These are phyloP conservation scores for Dicaeum eximium DNA, from an alignment of 2,113 vertebrate genomes.

Conservation along the genomic window DNA sequence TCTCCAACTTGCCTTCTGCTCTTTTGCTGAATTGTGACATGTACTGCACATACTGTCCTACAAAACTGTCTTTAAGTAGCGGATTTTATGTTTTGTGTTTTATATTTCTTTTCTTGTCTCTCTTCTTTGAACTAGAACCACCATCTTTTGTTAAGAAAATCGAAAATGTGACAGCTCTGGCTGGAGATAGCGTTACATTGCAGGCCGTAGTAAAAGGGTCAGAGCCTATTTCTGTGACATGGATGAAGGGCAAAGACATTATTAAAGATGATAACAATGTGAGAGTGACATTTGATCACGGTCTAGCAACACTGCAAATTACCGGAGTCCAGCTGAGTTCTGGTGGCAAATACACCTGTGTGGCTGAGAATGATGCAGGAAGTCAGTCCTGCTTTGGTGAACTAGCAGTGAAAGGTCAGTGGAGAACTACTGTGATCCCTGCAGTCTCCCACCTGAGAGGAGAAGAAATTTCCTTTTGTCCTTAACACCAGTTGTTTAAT, in stretches of 20 bases:
- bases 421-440: not conserved
- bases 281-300: slow-evolving; percentile 86
- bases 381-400: slow-evolving; percentile 91
- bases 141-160: slow-evolving; percentile 92
- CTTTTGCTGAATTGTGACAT: not conserved
- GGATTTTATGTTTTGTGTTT: not conserved
- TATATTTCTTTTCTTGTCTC: slow-evolving; percentile 28
- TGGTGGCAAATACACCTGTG: slow-evolving; percentile 88
- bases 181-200: slow-evolving; percentile 83
- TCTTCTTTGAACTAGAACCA: slow-evolving; percentile 81
- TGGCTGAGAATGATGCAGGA: slow-evolving; percentile 94
- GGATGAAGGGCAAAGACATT: slow-evolving; percentile 91
- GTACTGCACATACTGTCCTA: not conserved
- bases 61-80: not conserved
- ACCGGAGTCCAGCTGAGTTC: slow-evolving; percentile 80
- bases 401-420: slow-evolving; percentile 94
- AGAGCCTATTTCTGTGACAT: slow-evolving; percentile 85
- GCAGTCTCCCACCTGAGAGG: not conserved
- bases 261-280: slow-evolving; percentile 90
- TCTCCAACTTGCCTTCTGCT: not conserved
- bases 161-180: slow-evolving; percentile 86
- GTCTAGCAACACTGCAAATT: slow-evolving; percentile 82
- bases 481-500: slow-evolving; percentile 61
- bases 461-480: not conserved
- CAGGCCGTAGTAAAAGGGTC: slow-evolving; percentile 91